Evolutionary conservation across 2,888 invertebrate species (phyloP).

Genomic region (Uloborus plumipes): DNA sequence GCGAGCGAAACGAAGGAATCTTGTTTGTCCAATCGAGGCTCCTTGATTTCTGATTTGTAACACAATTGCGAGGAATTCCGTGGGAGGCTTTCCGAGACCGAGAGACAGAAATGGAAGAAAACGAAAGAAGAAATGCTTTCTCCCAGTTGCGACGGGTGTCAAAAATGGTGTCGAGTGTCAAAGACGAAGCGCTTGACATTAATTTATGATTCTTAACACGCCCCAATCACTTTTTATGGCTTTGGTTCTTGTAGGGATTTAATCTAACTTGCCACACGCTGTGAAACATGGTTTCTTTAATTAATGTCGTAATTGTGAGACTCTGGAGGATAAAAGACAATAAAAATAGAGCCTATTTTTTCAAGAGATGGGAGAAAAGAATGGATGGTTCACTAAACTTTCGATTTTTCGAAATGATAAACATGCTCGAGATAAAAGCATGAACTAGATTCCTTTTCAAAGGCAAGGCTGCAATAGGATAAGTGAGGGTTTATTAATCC

Average conservation of each 20-base stretch:
- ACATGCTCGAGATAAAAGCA: too few relatives aligned
- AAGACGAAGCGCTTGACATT: slow-evolving; percentile 39
- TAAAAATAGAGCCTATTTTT: too few relatives aligned
- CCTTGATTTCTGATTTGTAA: not conserved
- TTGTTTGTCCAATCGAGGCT: too few relatives aligned
- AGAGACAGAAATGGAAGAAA: slow-evolving; percentile 9
- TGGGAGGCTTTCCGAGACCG: not conserved
- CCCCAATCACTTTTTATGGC: slow-evolving; percentile 46
- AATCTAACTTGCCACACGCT: slow-evolving; percentile 32
- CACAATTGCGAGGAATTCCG: slow-evolving; percentile 1
- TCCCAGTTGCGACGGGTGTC: slow-evolving; percentile 29
- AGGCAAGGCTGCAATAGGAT: too few relatives aligned
- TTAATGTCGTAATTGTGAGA: slow-evolving; percentile 19
- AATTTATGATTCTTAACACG: slow-evolving; percentile 43
- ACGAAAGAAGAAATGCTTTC: not conserved
- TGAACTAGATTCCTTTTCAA: too few relatives aligned
- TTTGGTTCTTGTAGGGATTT: slow-evolving; percentile 29
- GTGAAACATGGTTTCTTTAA: slow-evolving; percentile 25
- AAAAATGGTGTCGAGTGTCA: slow-evolving; percentile 43
- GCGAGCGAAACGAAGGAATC: too few relatives aligned
- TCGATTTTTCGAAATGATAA: too few relatives aligned
- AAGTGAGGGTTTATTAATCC: too few relatives aligned
- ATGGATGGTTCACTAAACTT: too few relatives aligned
- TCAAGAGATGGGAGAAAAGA: too few relatives aligned
- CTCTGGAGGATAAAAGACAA: not conserved